Evolutionary conservation across 2,888 invertebrate genomes (phyloP).

Genomic region (Lasioglossum vierecki): DNA sequence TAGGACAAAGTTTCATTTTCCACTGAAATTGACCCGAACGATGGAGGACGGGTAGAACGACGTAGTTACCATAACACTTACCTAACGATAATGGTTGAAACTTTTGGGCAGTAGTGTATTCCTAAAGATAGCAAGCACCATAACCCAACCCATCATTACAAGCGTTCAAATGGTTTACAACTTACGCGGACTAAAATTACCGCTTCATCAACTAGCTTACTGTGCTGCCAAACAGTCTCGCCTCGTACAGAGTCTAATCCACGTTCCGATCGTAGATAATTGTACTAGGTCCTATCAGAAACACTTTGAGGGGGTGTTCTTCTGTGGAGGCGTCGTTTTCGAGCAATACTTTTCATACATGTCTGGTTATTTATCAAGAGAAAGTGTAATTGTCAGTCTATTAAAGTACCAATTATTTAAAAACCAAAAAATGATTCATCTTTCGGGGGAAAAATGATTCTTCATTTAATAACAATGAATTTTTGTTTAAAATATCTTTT

Average conservation of each 20-base stretch:
- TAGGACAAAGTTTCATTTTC: background rate
- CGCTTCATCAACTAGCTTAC: constrained; percentile 10
- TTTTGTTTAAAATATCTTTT: no score
- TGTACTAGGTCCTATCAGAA: background rate
- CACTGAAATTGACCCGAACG: background rate
- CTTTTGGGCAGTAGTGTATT: background rate
- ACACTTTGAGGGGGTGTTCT: background rate
- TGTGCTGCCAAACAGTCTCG: background rate
- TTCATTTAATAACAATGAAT: no score
- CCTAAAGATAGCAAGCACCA: constrained; percentile 5
- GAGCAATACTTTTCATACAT: no score
- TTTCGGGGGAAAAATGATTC: no score
- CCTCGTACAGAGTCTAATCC: background rate
- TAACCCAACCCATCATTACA: constrained; percentile 8
- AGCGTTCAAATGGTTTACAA: constrained; percentile 2
- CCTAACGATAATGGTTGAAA: background rate
- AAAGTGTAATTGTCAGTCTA: no score
- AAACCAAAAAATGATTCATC: no score
- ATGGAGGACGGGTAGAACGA: background rate
- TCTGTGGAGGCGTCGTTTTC: background rate
- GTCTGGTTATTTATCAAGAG: no score
- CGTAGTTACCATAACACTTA: background rate
- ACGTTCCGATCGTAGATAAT: background rate
- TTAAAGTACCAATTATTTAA: no score
- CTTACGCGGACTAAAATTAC: constrained; percentile 15